Evolutionary conservation across 2,797 vertebrate species (phyloP), one percentile per base, ranked within the genome.

Genomic region (Gadopsis bispinosus): DNA sequence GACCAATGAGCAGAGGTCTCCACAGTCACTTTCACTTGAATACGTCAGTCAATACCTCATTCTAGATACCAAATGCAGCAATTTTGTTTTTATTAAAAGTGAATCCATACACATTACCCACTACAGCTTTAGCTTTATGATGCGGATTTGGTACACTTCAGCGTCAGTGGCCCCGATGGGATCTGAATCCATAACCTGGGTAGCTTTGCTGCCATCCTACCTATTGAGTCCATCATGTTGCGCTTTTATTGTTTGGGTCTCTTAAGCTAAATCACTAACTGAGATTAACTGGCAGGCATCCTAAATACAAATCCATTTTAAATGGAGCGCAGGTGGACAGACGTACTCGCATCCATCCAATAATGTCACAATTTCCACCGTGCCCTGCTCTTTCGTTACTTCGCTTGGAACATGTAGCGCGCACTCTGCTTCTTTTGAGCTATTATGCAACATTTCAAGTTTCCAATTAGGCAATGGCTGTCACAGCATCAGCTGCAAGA

Each of bases 251-350:
- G 54, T 69, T 73, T 39, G 26, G 29, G 33, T 62, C 74, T 66
- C 72, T 4, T 10, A 64, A 66, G 61, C 31, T 0, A 74, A 64
- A 80, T 77, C 81, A 77, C 56, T 63, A 76, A 74, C 75, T 51
- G 50, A 62, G 69, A 82, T 87, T 73, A 84, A 83, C 72, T 86
- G 77, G 62, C 51, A 51, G 58, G 37, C 51, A 20, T 77, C 69
- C 55, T 60, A 26, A 75, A 86, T 22, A 78, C 47, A 85, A 83
- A 79, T 79, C 74, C 11, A 37, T 77, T 83, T 71, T 22, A 69
- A 63, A 79, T 80, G 0, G 33, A 31, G 43, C 4, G 35, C 47
- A 76, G 59, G 43, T 69, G 72, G 69, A 66, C 68, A 78, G 26
- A 78, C 79, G 10, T 69, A 75, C 62, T 62, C 13, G 12, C 59